These are phyloP conservation scores for Candoia aspera DNA, from an alignment of 2,113 vertebrate species.

Conservation along the genomic window DNA sequence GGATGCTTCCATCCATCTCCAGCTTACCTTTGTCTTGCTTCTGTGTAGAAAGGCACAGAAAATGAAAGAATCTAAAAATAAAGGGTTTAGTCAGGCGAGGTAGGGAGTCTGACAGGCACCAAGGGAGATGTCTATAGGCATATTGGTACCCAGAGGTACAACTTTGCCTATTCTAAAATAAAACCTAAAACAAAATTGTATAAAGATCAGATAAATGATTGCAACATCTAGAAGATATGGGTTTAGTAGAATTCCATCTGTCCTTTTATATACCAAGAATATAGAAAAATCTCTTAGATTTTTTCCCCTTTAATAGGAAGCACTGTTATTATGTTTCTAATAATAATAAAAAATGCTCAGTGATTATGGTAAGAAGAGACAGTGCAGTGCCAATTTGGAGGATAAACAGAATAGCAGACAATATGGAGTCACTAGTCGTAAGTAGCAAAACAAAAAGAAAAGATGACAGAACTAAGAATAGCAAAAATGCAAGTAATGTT, in stretches of 20 bases:
- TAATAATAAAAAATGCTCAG: slow-evolving; percentile 21
- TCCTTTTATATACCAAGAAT: not conserved
- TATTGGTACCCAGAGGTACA: not conserved
- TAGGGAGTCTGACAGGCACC: not conserved
- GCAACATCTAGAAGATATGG: not conserved
- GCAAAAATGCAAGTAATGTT: slow-evolving; percentile 25
- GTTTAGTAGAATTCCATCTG: not conserved
- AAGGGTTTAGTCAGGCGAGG: not conserved
- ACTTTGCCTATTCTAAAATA: not conserved
- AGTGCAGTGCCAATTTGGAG: slow-evolving; percentile 21
- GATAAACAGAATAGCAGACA: slow-evolving; percentile 43
- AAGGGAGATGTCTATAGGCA: not conserved
- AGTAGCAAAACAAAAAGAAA: slow-evolving; percentile 27
- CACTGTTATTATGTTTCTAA: slow-evolving; percentile 8
- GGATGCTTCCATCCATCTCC: not conserved
- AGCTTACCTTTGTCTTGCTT: not conserved
- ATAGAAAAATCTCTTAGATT: not conserved
- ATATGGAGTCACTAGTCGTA: not conserved
- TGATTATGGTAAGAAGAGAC: slow-evolving; percentile 24
- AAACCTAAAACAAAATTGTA: not conserved
- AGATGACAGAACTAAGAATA: slow-evolving; percentile 21
- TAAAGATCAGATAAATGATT: not conserved
- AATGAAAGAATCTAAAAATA: not conserved
- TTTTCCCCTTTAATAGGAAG: slow-evolving; percentile 2
- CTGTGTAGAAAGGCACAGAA: not conserved